A percentile compares a stretch with the other conserved stretches of the same genome.
Conservation (phyloP, 1,140 invertebrate genomes). For the Pantala flavescens region DNA sequence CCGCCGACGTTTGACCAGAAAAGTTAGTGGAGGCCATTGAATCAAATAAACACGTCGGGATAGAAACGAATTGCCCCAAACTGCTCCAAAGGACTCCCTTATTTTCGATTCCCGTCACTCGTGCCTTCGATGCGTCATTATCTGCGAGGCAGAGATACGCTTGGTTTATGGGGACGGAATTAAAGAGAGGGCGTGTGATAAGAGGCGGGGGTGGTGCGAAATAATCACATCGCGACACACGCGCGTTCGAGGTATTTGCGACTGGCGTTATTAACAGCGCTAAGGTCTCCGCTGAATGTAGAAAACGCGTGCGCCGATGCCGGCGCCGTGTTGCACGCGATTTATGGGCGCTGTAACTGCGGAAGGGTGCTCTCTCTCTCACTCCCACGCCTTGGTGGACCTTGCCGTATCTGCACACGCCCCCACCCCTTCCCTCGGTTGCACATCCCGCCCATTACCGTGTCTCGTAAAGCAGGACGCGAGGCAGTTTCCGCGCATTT, state of each 20-base stretch:
- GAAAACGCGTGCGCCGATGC: neutral
- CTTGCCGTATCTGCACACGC: neutral
- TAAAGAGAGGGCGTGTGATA: neutral
- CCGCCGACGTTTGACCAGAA: neutral
- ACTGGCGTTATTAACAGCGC: neutral
- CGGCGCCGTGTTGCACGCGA: neutral
- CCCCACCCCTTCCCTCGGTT: neutral
- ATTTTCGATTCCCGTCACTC: neutral
- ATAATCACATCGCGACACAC: neutral
- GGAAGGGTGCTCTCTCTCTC: neutral
- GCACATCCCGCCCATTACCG: neutral
- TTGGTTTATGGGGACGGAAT: neutral
- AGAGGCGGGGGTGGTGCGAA: neutral
- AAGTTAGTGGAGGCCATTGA: neutral
- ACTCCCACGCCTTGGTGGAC: neutral
- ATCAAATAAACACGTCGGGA: constrained; percentile 1
- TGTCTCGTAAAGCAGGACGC: neutral
- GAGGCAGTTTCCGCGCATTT: neutral
- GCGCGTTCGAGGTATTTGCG: neutral
- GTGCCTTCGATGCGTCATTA: neutral
- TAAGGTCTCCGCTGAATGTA: neutral
- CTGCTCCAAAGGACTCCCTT: neutral
- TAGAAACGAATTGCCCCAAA: neutral
- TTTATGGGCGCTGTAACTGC: neutral
- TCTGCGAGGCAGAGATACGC: neutral